A percentile compares a stretch with the other conserved stretches of the same genome.
phyloP scores from a whole-genome alignment of 2,888 invertebrate genomes.

The Chymomyza amoena region DNA sequence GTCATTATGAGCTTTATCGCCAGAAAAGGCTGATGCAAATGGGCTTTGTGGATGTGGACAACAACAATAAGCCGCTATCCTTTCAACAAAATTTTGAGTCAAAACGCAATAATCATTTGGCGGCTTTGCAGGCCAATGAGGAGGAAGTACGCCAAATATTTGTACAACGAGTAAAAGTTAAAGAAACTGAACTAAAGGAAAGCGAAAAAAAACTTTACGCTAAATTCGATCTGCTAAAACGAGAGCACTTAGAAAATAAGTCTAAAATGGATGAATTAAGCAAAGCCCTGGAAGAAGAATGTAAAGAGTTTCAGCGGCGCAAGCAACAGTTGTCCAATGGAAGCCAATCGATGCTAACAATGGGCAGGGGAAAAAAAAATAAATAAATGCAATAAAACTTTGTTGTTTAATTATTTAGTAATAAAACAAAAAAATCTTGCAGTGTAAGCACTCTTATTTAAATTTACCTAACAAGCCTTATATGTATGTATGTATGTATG shows the following conservation, averaged over 20 bases:
- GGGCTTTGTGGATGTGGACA: slow-evolving; percentile 97
- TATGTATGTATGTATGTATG: too few relatives aligned
- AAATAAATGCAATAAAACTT: neutral
- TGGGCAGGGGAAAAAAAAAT: neutral
- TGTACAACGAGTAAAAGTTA: slow-evolving; percentile 97
- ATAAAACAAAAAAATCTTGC: neutral
- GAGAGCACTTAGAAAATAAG: neutral
- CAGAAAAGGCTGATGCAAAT: slow-evolving; percentile 93
- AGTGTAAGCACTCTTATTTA: neutral
- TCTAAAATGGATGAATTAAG: neutral
- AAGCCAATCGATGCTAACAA: neutral
- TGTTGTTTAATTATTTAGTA: neutral
- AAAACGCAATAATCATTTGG: slow-evolving; percentile 84
- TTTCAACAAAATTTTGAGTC: neutral
- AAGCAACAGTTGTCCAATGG: neutral
- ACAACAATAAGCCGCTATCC: slow-evolving; percentile 89
- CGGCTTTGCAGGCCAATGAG: slow-evolving; percentile 96
- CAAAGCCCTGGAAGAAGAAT: neutral
- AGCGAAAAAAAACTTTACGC: slow-evolving; percentile 97
- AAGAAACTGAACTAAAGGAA: slow-evolving; percentile 97
- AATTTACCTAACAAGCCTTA: too few relatives aligned
- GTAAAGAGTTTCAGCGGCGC: neutral
- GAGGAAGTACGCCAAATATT: slow-evolving; percentile 99
- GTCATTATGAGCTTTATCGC: slow-evolving; percentile 97
- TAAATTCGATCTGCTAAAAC: slow-evolving; percentile 85